These are phyloP conservation scores for Glaucomys volans DNA, from an alignment of 2,113 vertebrate species.

Conservation along the genomic window DNA sequence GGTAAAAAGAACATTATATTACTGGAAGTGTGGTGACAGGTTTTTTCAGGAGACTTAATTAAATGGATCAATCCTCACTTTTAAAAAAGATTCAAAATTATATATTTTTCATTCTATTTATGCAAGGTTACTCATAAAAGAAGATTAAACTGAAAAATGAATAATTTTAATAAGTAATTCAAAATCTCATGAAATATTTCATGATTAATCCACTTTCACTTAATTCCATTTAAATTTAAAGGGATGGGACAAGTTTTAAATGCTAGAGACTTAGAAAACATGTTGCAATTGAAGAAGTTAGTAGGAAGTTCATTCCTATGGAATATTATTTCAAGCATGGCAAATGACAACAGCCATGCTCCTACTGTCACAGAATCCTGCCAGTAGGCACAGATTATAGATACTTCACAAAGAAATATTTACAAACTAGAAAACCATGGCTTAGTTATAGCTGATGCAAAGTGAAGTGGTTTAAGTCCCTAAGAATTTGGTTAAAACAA, in stretches of 20 bases:
- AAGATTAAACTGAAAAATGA: neutral
- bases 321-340: neutral
- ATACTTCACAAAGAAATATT: neutral
- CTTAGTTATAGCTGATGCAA: neutral
- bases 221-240: neutral
- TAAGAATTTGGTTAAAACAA: neutral
- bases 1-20: neutral
- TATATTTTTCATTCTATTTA: neutral
- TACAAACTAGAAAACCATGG: neutral
- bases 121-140: neutral
- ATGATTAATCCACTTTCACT: neutral
- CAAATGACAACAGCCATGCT: neutral
- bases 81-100: neutral
- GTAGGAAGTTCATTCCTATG: neutral
- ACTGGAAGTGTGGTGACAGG: neutral
- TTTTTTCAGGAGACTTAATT: neutral
- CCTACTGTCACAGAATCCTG: neutral
- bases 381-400: neutral
- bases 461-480: neutral
- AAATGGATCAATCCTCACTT: neutral
- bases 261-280: neutral
- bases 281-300: neutral
- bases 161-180: neutral
- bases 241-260: neutral
- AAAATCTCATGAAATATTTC: neutral